Conservation (phyloP, 2,888 invertebrate species). For the Drosophila paramelanica region DNA sequence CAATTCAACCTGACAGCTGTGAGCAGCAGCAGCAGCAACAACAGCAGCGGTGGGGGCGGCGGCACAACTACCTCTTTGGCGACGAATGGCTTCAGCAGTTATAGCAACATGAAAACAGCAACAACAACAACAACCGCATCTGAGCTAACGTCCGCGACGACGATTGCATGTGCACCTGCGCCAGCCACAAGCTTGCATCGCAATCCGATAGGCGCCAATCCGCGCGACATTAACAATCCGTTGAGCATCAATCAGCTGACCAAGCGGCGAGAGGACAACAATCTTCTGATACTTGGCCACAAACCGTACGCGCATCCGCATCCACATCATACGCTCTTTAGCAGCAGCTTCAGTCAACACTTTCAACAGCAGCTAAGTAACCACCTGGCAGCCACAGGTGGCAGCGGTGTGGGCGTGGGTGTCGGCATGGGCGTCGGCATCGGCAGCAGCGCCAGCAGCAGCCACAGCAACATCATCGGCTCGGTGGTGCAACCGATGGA, state of each 20-base stretch:
- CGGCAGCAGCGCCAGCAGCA: conserved; percentile 73
- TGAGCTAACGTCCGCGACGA: not conserved
- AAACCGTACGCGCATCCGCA: conserved; percentile 32
- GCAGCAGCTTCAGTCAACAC: conserved; percentile 80
- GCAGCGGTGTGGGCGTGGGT: conserved; percentile 60
- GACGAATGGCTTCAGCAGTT: conserved; percentile 40
- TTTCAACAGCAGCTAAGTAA: conserved; percentile 82
- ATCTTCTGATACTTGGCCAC: conserved; percentile 41
- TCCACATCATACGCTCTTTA: conserved; percentile 62
- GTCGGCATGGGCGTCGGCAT: conserved; percentile 64
- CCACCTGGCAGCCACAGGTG: conserved; percentile 64
- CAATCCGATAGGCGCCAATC: conserved; percentile 95
- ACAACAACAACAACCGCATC: conserved; percentile 29
- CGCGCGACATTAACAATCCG: conserved; percentile 96
- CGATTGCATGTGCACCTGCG: not conserved
- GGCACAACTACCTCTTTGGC: conserved; percentile 33
- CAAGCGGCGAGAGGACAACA: conserved; percentile 85
- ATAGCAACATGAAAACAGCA: conserved; percentile 1
- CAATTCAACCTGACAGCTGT: conserved; percentile 23
- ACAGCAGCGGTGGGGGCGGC: not conserved
- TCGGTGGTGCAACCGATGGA: conserved; percentile 14
- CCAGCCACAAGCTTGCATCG: conserved; percentile 82
- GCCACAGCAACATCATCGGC: conserved; percentile 13
- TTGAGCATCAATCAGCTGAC: conserved; percentile 95
- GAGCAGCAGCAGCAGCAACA: not conserved